Conservation (phyloP, 2,888 invertebrate species). For the Sphecodes monilicornis region DNA sequence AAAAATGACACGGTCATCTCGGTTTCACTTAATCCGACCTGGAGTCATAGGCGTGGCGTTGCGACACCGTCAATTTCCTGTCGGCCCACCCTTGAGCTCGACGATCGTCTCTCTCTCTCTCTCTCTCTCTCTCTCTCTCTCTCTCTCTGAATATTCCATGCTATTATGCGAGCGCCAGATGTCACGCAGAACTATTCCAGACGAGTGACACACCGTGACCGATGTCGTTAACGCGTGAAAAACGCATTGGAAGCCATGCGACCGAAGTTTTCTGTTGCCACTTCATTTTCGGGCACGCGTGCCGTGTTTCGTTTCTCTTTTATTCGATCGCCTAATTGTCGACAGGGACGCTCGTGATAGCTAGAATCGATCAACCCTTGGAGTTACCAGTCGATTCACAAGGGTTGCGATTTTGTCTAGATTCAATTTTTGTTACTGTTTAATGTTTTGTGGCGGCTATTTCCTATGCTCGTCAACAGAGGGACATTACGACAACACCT, state of each 20-base stretch:
- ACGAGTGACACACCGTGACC: constrained; percentile 75
- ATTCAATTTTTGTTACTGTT: neutral
- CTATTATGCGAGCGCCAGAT: constrained; percentile 77
- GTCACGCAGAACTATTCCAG: constrained; percentile 65
- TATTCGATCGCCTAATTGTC: neutral
- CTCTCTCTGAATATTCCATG: constrained; percentile 44
- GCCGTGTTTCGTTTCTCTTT: neutral
- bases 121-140: too few relatives aligned
- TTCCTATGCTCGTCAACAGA: too few relatives aligned
- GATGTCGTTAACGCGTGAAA: constrained; percentile 77
- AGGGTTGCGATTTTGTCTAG: neutral
- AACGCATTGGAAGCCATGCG: constrained; percentile 66
- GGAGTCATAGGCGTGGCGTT: constrained; percentile 28
- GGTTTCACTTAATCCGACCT: constrained; percentile 75
- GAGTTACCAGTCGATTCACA: neutral
- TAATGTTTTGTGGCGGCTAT: too few relatives aligned
- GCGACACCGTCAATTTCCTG: constrained; percentile 70
- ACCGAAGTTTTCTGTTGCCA: constrained; percentile 14
- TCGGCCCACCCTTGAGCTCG: constrained; percentile 50
- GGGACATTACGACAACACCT: too few relatives aligned
- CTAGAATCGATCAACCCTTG: neutral
- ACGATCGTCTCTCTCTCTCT: constrained; percentile 37
- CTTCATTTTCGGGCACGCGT: neutral
- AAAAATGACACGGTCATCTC: constrained; percentile 79
- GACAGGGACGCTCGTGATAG: neutral